Percentiles rank a stretch among this genome's conserved stretches.
These are phyloP conservation scores for Cassiopea xamachana DNA, from an alignment of 30 jellyfish, hydroid and myxozoan genomes.

Conservation along the genomic window DNA sequence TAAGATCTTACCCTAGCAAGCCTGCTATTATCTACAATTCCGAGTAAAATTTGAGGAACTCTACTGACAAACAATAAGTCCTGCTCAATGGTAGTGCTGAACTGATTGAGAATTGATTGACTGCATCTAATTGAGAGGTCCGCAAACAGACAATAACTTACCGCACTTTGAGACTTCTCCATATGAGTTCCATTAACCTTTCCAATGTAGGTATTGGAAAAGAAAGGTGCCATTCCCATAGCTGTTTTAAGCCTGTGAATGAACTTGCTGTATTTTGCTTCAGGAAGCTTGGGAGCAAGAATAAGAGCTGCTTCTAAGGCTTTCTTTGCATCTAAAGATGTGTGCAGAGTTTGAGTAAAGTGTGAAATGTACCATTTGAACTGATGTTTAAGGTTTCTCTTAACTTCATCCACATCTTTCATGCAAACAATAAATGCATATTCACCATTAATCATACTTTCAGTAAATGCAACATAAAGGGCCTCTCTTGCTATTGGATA, in stretches of 20 bases:
- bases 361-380: slow-evolving; percentile 90
- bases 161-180: slow-evolving; percentile 63
- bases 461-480: slow-evolving; percentile 84
- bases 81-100: no score
- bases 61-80: no score
- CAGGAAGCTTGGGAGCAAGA: slow-evolving; percentile 69
- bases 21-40: no score
- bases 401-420: slow-evolving; percentile 76
- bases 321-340: slow-evolving; percentile 36
- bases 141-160: neutral
- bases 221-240: slow-evolving; percentile 75
- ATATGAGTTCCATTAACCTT: slow-evolving; percentile 69
- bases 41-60: no score
- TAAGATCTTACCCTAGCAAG: no score
- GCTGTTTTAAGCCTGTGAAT: slow-evolving; percentile 40
- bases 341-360: slow-evolving; percentile 46
- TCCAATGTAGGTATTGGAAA: slow-evolving; percentile 62
- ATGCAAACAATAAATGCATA: slow-evolving; percentile 82
- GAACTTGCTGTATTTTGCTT: slow-evolving; percentile 35
- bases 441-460: slow-evolving; percentile 77
- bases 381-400: slow-evolving; percentile 63
- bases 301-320: slow-evolving; percentile 71
- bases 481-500: slow-evolving; percentile 84
- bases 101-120: no score
- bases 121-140: no score